Evolutionary conservation across 2,888 invertebrate genomes (phyloP), one percentile per base, ranked within the genome.

Genomic region (Caradrina kadenii): DNA sequence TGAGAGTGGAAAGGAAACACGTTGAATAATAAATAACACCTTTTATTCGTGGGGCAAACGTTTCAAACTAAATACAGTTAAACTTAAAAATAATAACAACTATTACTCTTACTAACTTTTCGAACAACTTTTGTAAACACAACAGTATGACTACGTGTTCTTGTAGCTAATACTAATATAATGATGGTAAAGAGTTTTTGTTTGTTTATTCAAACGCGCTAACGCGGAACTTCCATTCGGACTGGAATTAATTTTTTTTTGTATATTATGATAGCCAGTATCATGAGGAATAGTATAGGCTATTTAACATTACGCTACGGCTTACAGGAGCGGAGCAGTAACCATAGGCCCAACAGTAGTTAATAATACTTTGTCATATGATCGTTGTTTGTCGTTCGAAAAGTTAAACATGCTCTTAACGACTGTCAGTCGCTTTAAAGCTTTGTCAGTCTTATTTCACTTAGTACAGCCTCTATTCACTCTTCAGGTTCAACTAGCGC

Each of bases 41-140:
- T 76, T 93, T 93, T 94, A 93, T 93, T 93, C 76, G 82, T 86
- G 86, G 87, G 92, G 91, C 87, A 90, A 89, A 89, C 84, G 88
- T 87, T 86, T 81, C 85, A 84, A 86, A 88, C 85, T 80, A 82
- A 78, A 76, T 83, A 71, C 73, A 79, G 67, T 81, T 67, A 59
- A 65, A 55, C 82, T 73, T 79, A 74, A 69, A 49, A 78, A 62
- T 81, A 72, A 63, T 53, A 78, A 73, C 81, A 78, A 64, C 69
- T 69, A 65, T 65, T 61, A 50, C 63, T 73, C 53, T 60, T 62
- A 72, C 45, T 48, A 76, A 80, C 65, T 11, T 63, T 81, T 56
- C 73, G 72, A 81, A 81, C 73, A 70, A 78, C 64, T 53, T 39
- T 61, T 69, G 11, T 63, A 39, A 55, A 52, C 49, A 54, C 80